phyloP scores from a whole-genome alignment of 2,797 vertebrate species.

The Loriculus beryllinus region DNA sequence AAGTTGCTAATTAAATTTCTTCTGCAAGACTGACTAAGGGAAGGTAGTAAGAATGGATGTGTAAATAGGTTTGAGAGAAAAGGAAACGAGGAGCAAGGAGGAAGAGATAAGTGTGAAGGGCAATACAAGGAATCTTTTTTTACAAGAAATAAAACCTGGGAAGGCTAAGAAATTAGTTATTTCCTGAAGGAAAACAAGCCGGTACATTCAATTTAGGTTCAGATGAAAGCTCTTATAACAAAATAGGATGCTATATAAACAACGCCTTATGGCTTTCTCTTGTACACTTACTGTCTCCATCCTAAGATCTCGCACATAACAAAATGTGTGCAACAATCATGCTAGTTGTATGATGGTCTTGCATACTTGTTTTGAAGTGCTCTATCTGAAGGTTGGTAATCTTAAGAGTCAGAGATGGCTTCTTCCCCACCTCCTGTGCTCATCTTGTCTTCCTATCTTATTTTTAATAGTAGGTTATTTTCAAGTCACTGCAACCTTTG shows the following conservation, averaged over 20 bases:
- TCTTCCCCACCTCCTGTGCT: not conserved
- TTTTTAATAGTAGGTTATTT: not conserved
- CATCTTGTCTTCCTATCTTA: not conserved
- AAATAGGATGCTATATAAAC: not conserved
- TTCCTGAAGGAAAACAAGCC: not conserved
- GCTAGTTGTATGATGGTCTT: not conserved
- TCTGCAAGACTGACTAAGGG: not conserved
- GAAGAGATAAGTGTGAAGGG: not conserved
- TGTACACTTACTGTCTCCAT: constrained; percentile 10
- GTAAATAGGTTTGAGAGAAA: not conserved
- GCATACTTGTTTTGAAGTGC: not conserved
- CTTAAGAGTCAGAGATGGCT: not conserved
- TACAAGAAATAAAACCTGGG: not conserved
- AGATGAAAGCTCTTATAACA: not conserved
- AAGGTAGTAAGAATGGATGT: not conserved
- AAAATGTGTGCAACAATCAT: not conserved
- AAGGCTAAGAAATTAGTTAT: not conserved
- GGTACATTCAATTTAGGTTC: not conserved
- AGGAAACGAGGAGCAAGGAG: not conserved
- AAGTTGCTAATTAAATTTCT: not conserved
- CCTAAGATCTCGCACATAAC: not conserved
- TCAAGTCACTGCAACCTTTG: not conserved
- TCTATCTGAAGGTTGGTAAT: not conserved
- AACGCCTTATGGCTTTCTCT: not conserved
- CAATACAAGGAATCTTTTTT: not conserved